Evolutionary conservation across 2,888 invertebrate genomes (phyloP), one percentile per base, ranked within the genome.

Genomic region (Aricia artaxerxes): DNA sequence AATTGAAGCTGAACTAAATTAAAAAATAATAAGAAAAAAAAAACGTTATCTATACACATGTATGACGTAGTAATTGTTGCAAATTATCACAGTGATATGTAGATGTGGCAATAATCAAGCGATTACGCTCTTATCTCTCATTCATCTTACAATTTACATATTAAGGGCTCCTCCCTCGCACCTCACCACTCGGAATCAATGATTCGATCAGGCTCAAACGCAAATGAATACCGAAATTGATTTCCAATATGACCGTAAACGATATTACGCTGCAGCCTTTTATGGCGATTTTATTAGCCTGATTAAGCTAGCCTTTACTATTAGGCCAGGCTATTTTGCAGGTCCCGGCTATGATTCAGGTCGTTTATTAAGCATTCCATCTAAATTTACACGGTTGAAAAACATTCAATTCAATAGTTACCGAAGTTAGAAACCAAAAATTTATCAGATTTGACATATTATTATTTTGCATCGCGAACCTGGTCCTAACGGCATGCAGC

Each of bases 201-300:
- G 76, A 76, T 76, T 76, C 53, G 76, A 76, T 76, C 76, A 16
- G 76, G 76, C 53, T 69, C 16, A 69, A 76, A 35, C 76, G 76
- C 76, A 76, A 76, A 76, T 76, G 76, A 76, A 57, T 76, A 57
- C 76, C 76, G 53, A 76, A 76, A 76, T 76, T 76, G 76, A 76
- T 76, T 76, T 76, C 76, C 76, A 53, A 76, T 76, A 76, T 53
- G 53, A 4, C 35, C 6, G 53, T 76, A 57, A 76, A 57, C 53
- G 76, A 16, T 53, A 35, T 53, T 69, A 5, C 69, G 13, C 64
- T 69, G 31, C 4, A 38, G 69, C 69, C 69, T 69, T 64, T 69
- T 69, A 69, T 69, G 69, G 69, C 5, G 35, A 69, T 69, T 69
- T 69, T 69, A 69, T 69, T 69, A 38, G 69, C 69, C 69, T 69